Conservation (phyloP, 2,888 invertebrate genomes). For the Drosophila phalerata region DNA sequence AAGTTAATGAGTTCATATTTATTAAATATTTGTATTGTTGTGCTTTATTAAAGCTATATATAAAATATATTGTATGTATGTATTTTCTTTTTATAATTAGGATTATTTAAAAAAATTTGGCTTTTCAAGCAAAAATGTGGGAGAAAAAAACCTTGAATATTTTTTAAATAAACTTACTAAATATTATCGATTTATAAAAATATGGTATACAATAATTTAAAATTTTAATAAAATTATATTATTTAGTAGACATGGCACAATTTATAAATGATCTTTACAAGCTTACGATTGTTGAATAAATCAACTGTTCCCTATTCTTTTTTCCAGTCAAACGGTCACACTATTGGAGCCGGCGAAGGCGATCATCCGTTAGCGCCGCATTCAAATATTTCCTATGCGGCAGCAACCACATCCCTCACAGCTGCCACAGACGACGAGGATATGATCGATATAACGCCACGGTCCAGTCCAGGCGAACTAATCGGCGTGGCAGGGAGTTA, state of each 20-base stretch:
- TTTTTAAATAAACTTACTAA: background rate
- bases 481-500: conserved; percentile 64
- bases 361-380: conserved; percentile 82
- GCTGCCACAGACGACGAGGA: conserved; percentile 87
- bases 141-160: no score
- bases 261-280: no score
- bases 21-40: no score
- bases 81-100: no score
- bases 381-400: conserved; percentile 59
- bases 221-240: no score
- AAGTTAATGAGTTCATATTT: background rate
- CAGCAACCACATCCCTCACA: conserved; percentile 80
- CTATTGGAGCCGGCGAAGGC: conserved; percentile 59
- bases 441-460: conserved; percentile 89
- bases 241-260: no score
- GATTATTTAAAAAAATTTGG: no score
- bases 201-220: no score
- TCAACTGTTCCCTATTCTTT: conserved; percentile 1
- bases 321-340: conserved; percentile 83
- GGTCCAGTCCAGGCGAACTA: conserved; percentile 85
- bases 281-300: background rate
- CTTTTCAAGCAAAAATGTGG: no score
- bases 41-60: no score
- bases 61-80: no score
- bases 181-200: background rate